phyloP scores from a whole-genome alignment of 1,140 invertebrate species.

The Uloborus diversus region DNA sequence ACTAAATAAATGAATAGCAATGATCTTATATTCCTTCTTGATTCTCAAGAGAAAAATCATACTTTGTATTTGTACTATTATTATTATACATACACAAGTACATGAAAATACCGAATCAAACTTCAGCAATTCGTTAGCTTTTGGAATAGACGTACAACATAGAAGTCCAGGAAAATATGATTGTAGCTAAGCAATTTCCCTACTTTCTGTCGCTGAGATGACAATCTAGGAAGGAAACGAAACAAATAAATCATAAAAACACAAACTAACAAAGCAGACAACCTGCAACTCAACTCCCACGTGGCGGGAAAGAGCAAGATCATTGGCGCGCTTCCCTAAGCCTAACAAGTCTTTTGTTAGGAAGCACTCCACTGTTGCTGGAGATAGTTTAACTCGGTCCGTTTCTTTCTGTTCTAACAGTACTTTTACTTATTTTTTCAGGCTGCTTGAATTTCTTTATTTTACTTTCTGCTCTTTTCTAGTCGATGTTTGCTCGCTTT shows the following conservation, averaged over 20 bases:
- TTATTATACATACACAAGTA: too few relatives aligned
- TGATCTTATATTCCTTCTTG: too few relatives aligned
- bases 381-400: conserved; percentile 33
- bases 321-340: conserved; percentile 33
- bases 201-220: not conserved
- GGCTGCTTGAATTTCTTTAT: conserved; percentile 15
- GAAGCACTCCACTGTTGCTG: conserved; percentile 21
- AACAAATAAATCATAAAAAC: not conserved
- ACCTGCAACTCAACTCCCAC: conserved; percentile 35
- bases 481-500: conserved; percentile 25
- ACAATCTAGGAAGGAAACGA: not conserved
- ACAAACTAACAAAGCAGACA: not conserved
- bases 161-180: too few relatives aligned
- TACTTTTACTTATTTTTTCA: not conserved
- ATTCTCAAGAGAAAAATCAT: too few relatives aligned
- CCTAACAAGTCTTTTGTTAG: conserved; percentile 45
- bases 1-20: too few relatives aligned
- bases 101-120: too few relatives aligned
- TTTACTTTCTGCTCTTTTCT: conserved; percentile 21
- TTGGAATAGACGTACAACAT: too few relatives aligned
- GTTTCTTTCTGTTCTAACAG: not conserved
- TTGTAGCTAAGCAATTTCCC: conserved; percentile 1
- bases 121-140: too few relatives aligned
- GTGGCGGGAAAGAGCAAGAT: conserved; percentile 30
- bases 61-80: too few relatives aligned